Evolutionary conservation across 2,888 invertebrate species (phyloP), one percentile per base, ranked within the genome.

Genomic region (Sipha maydis): DNA sequence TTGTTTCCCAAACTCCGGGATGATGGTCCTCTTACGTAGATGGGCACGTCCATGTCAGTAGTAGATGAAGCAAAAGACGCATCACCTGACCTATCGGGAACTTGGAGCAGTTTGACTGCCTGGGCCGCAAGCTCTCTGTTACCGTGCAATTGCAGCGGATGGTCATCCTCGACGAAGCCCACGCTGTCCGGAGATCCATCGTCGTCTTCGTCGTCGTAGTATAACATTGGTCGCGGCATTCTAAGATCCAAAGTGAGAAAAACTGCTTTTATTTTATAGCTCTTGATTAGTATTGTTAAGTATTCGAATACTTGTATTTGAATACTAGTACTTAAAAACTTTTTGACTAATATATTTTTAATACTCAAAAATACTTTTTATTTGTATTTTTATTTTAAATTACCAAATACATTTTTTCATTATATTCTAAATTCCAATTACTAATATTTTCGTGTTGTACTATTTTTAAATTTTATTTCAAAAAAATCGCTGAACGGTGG

Each of bases 41-140:
- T 94, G n/a, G 93, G 93, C 75, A 93, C 93, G 90, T 94, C 93
- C 91, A 94, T 93, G 90, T 93, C 93, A 89, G 93, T 92, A 90
- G 92, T 93, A 90, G 93, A 93, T 48, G 93, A 93, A 90, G 93
- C 92, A 90, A 93, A 93, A 4, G 92, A 91, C 48, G 89, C 77
- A 7, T 89, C 89, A 17, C 83, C 90, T 25, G 92, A 91, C 41
- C 91, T 90, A 79, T 91, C 89, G 9, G 93, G 93, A 11, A 93
- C 92, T 89, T 92, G 92, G 71, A 94, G 91, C 73, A 91, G 89
- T 21, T 90, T 90, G 31, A 91, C 90, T 25, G 90, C 90, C 89
- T 91, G 91, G 0, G 91, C 91, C 4, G 90, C 90, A 75, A 90
- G 77, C 34, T 90, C 90, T 76, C 92, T 92, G 61, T 88, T 88